Evolutionary conservation across 2,888 invertebrate species (phyloP), one percentile per base, ranked within the genome.

Genomic region (Imbricaverruca yamaguchii): DNA sequence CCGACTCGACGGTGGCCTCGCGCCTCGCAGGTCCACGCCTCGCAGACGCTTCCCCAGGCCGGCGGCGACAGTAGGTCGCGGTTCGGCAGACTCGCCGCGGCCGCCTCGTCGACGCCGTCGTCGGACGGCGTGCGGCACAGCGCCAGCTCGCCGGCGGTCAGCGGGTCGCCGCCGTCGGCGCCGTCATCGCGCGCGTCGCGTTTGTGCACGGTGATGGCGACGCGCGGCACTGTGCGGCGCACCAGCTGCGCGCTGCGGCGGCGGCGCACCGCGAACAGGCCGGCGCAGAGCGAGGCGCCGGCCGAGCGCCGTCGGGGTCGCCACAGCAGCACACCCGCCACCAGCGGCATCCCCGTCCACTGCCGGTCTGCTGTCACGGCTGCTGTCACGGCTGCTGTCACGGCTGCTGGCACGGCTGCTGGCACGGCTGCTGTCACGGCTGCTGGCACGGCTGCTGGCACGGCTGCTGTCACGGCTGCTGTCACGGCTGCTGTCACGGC

Each of bases 121-220:
- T 39, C 39, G 39, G 39, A 39, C 39, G 39, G 39, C 39, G 39
- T 4, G 39, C 74, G 74, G 11, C 21, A 55, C 55, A 21, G 53
- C 55, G 74, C 53, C 74, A 55, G 74, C 18, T 21, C 74, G 74
- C 55, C 59, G 12, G 59, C 59, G 12, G 59, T 59, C 12, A 59
- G 21, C 23, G 7, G 25, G 25, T 67, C 25, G n/a, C 21, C 9
- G 2, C 18, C n/a, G 9, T n/a, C 63, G 10, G 63, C 8, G 25
- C 69, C 39, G 74, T 74, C 74, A 18, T 39, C 9, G 53, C 69
- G 18, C 55, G 53, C 53, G 18, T 74, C 23, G 2, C 21, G 74
- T 15, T 53, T 39, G 69, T 53, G 69, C 25, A 74, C 74, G 53
- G 74, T 74, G 74, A 74, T 74, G 74, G 21, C 74, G 21, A 74